These are phyloP conservation scores for Sinella curviseta DNA, from an alignment of 1,140 invertebrate genomes.

Conservation along the genomic window DNA sequence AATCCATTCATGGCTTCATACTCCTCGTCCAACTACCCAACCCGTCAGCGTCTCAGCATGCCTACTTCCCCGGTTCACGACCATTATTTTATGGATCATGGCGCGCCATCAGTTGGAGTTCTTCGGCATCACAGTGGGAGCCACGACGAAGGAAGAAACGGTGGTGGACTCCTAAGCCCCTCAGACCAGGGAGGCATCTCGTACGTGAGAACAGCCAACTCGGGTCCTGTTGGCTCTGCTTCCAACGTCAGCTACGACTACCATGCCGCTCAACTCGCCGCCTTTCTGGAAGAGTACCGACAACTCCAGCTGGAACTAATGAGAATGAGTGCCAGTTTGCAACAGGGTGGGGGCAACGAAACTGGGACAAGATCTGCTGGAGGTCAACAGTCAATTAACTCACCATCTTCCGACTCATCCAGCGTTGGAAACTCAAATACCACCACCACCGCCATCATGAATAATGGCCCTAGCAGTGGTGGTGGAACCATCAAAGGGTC, in stretches of 20 bases:
- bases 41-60: slow-evolving; percentile 51
- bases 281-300: slow-evolving; percentile 74
- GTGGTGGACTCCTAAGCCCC: neutral
- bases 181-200: neutral
- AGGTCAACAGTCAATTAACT: neutral
- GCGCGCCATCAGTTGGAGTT: neutral
- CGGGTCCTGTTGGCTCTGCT: neutral
- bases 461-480: neutral
- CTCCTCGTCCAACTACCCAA: slow-evolving; percentile 12
- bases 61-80: slow-evolving; percentile 52
- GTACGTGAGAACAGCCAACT: slow-evolving; percentile 9
- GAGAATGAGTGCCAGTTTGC: slow-evolving; percentile 63
- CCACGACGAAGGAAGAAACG: slow-evolving; percentile 5
- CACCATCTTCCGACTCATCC: neutral
- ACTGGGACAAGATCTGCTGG: neutral
- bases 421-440: neutral
- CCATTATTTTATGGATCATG: slow-evolving; percentile 2
- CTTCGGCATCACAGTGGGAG: slow-evolving; percentile 50
- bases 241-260: slow-evolving; percentile 63
- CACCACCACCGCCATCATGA: too few species aligned
- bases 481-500: neutral
- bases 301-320: slow-evolving; percentile 71
- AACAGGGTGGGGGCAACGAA: neutral
- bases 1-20: neutral
- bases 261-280: slow-evolving; percentile 71